Conservation (phyloP, 2,888 invertebrate species). For the Xylota sylvarum region DNA sequence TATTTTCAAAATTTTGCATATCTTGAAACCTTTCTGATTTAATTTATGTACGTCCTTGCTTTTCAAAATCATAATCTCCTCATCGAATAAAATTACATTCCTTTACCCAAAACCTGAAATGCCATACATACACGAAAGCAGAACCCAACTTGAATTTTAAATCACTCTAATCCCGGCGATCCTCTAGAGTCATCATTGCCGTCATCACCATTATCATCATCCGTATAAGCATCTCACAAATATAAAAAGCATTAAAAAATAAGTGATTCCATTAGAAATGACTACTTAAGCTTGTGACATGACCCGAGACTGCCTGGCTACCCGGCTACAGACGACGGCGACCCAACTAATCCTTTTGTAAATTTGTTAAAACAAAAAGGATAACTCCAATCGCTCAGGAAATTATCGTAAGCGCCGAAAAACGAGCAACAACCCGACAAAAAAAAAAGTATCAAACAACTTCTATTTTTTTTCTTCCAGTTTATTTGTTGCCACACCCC, state of each 20-base stretch:
- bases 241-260: conserved; percentile 78
- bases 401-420: conserved; percentile 41
- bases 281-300: conserved; percentile 76
- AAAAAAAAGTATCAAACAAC: conserved; percentile 35
- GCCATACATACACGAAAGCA: neutral
- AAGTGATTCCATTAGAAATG: conserved; percentile 79
- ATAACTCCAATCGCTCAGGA: conserved; percentile 56
- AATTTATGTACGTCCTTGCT: too few relatives aligned
- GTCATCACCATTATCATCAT: conserved; percentile 56
- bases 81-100: neutral
- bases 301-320: conserved; percentile 48
- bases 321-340: conserved; percentile 56
- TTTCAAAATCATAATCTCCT: too few relatives aligned
- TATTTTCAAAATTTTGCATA: too few relatives aligned
- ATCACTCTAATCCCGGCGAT: conserved; percentile 45
- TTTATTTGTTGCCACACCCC: conserved; percentile 20
- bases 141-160: conserved; percentile 23
- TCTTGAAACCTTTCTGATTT: too few relatives aligned
- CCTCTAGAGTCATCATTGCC: conserved; percentile 54
- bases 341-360: conserved; percentile 85
- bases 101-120: neutral
- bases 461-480: conserved; percentile 12
- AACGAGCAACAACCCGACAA: conserved; percentile 26
- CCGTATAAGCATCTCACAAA: conserved; percentile 58
- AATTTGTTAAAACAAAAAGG: conserved; percentile 80